Evolutionary conservation across 2,888 invertebrate genomes (phyloP), one percentile per base, ranked within the genome.

Genomic region (Dermolepida albohirtum): DNA sequence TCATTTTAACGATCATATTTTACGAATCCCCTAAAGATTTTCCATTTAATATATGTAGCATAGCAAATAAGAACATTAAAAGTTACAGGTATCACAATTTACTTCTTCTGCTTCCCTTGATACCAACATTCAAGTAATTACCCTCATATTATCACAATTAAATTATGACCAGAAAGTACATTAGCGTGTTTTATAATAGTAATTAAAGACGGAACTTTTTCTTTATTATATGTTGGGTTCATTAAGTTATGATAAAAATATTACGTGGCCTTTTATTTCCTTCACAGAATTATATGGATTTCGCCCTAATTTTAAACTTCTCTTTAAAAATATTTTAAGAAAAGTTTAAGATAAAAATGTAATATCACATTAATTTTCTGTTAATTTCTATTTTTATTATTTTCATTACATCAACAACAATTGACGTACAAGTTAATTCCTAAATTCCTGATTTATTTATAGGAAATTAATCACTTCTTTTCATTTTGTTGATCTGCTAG

Each of bases 131-230:
- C 70, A 70, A 64, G 66, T 76, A 77, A 78, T 78, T 77, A 76
- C 73, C 70, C 74, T 71, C 76, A 73, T 75, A 78, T 77, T 77
- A 76, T 75, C 73, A 71, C 76, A 78, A 77, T 77, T 78, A 77
- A 75, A 74, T 74, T 74, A 72, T 70, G 68, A 69, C 70, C 67
- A 72, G 72, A 72, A 75, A 76, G 76, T 74, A 72, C 64, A 63
- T 75, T 76, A 76, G 74, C 67, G 71, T 70, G 68, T 70, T 74
- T 71, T 72, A 72, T 68, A 73, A 73, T 69, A 67, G 66, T 65
- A 70, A 72, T 69, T 73, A 44, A 51, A 50, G 70, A 52, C 55
- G 54, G 41, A 71, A 73, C 64, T 73, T 73, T 71, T 73, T 73
- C 71, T 70, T 71, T 70, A 71, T 73, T 73, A 70, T 39, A 66